A percentile compares a stretch with the other conserved stretches of the same genome.
Conservation (phyloP, 2,113 vertebrate species). For the Hystrix brachyura region DNA sequence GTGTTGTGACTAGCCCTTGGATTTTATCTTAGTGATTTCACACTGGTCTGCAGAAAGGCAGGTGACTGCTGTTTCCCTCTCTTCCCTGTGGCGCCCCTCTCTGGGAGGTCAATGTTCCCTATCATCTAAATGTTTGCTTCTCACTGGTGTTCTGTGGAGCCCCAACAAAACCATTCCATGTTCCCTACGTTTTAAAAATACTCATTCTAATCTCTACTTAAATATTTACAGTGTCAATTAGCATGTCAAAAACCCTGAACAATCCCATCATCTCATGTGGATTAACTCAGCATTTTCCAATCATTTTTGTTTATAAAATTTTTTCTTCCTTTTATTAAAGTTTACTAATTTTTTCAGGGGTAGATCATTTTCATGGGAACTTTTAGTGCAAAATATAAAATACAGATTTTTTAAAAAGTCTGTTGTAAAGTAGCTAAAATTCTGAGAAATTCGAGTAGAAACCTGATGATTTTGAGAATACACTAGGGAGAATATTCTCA, state of each 20-base stretch:
- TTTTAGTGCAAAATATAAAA: background rate
- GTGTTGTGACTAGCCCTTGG: background rate
- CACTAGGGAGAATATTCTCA: background rate
- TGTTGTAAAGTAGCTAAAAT: background rate
- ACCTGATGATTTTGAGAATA: background rate
- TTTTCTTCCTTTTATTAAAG: background rate
- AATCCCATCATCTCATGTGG: background rate
- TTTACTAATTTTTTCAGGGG: background rate
- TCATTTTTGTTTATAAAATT: background rate
- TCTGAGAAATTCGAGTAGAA: background rate
- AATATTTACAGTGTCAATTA: background rate
- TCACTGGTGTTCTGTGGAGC: background rate
- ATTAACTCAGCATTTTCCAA: background rate
- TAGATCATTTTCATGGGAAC: background rate
- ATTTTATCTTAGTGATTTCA: background rate
- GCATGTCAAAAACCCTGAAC: background rate
- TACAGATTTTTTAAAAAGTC: background rate
- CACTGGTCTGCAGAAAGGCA: background rate
- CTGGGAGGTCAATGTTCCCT: too few relatives aligned
- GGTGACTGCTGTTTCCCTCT: background rate
- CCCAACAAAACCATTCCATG: background rate
- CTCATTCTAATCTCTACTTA: background rate
- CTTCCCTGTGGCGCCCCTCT: accelerated
- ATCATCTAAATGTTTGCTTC: background rate
- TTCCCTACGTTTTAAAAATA: background rate